Evolutionary conservation across 92 coral and sea anemone species (phyloP), one percentile per base, ranked within the genome.

Genomic region (Paragorgia papillata): DNA sequence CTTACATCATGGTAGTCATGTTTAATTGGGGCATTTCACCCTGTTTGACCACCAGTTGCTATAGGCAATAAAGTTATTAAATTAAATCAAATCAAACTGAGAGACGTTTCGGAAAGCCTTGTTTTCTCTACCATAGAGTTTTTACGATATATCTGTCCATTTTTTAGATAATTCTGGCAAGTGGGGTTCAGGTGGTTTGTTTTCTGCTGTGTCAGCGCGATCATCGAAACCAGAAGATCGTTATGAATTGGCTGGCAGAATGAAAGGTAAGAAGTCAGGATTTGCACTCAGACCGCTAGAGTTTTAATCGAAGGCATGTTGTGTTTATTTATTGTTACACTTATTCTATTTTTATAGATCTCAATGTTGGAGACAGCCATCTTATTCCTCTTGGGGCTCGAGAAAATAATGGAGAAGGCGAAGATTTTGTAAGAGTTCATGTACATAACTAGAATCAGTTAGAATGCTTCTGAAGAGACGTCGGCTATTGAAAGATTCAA

Each of bases 171-270:
- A 92, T 77, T 89, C 91, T 29, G 97, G 97, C 41, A 74, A 68
- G 54, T 92, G 97, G 97, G 97, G 97, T 2, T 86, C 80, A 37
- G 97, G 97, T 30, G 97, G 97, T 7, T 73, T 92, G 33, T 92
- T 92, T 46, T 73, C 97, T 24, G 97, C 92, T 2, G 64, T 89
- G 40, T 75, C 92, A 31, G 85, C 88, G 20, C 87, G 97, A 18
- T 89, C 97, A 15, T 40, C 74, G 9, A 79, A 83, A 69, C 81
- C 96, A 22, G 91, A 90, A 71, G 73, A 56, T 24, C 74, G 63
- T 24, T 92, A 92, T 62, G 92, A 92, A 67, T 77, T 92, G 54
- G 97, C 97, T n/a, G 81, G 90, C 50, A 32, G 71, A 44, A 87
- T 92, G 97, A 85, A 83, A 89, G 97, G 97, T 85, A 84, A 8